Evolutionary conservation across 2,888 invertebrate species (phyloP).

Genomic region (Allophyes oxyacanthae): DNA sequence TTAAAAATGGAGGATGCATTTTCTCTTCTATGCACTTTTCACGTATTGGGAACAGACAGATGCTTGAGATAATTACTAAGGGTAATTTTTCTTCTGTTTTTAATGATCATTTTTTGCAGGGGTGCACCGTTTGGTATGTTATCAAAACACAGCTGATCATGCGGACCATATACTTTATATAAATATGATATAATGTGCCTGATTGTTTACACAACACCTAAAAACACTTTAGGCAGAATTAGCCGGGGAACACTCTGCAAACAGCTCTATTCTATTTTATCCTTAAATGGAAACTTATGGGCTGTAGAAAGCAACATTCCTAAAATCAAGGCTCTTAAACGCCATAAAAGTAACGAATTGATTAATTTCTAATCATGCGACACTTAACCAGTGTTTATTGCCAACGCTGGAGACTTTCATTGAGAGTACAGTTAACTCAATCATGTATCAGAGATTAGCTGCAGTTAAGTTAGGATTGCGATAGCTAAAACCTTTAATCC

Average conservation of each 20-base stretch:
- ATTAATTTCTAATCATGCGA: constrained; percentile 16
- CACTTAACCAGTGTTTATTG: constrained; percentile 17
- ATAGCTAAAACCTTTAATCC: constrained; percentile 21
- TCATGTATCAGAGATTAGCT: constrained; percentile 30
- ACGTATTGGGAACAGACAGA: constrained; percentile 28
- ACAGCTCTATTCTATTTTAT: background rate
- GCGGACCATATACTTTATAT: background rate
- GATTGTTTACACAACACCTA: too few relatives aligned
- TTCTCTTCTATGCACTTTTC: constrained; percentile 51
- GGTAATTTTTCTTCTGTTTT: constrained; percentile 23
- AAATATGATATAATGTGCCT: too few relatives aligned
- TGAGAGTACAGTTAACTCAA: constrained; percentile 30
- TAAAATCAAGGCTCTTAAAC: background rate
- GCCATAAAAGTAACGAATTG: constrained; percentile 16
- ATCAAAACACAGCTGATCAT: background rate
- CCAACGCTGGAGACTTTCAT: constrained; percentile 7
- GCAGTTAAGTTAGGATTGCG: constrained; percentile 15
- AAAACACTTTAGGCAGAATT: too few relatives aligned
- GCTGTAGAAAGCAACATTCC: constrained; percentile 1
- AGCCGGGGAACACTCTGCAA: too few relatives aligned
- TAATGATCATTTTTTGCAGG: constrained; percentile 7
- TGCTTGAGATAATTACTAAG: constrained; percentile 42
- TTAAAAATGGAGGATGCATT: constrained; percentile 72
- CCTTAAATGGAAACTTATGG: background rate
- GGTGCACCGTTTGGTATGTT: background rate